A percentile compares a stretch with the other conserved stretches of the same genome.
phyloP scores from a whole-genome alignment of 2,888 invertebrate species.

The Chesias legatella region DNA sequence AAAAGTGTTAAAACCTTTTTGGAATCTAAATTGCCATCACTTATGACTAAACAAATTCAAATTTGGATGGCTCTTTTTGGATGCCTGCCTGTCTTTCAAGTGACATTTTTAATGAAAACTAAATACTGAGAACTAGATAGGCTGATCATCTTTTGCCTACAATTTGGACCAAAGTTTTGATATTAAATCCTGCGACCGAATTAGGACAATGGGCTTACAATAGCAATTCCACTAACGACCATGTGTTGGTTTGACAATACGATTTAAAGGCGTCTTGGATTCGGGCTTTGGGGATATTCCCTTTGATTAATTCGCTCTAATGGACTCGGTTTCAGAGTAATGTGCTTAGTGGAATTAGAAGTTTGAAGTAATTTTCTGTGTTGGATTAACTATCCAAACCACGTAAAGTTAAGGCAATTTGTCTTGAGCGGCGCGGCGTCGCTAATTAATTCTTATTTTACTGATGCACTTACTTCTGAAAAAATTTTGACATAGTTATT shows the following conservation, averaged over 20 bases:
- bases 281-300: constrained; percentile 47
- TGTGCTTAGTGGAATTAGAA: constrained; percentile 56
- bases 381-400: constrained; percentile 35
- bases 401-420: constrained; percentile 22
- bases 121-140: no score
- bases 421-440: constrained; percentile 17
- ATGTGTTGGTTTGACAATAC: constrained; percentile 66
- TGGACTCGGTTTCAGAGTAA: constrained; percentile 46
- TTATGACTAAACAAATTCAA: no score
- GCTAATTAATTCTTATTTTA: no score
- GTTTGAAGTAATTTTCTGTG: constrained; percentile 45
- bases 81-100: no score
- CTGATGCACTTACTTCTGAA: no score
- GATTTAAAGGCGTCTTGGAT: constrained; percentile 58
- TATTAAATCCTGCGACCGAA: constrained; percentile 8
- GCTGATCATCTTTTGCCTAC: no score
- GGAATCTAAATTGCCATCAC: no score
- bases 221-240: constrained; percentile 44
- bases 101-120: no score
- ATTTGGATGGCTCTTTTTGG: no score
- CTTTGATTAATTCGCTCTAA: constrained; percentile 66
- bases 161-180: no score
- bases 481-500: no score
- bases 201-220: constrained; percentile 19
- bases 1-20: no score